These are phyloP conservation scores for Drosophila tripunctata DNA, from an alignment of 2,888 invertebrate genomes.

Conservation along the genomic window DNA sequence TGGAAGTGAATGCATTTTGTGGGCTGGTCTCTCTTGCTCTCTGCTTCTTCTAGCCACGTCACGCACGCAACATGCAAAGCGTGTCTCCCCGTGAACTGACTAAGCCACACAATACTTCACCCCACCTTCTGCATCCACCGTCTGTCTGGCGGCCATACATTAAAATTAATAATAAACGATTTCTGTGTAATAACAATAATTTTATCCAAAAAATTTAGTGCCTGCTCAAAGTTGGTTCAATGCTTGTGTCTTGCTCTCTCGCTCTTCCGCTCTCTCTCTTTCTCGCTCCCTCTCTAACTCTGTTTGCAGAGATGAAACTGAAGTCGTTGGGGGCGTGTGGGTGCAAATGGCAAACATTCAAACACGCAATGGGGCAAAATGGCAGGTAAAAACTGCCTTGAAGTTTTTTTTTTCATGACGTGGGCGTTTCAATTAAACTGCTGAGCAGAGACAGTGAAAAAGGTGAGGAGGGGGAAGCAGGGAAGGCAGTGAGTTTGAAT, in stretches of 20 bases:
- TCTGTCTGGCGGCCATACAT: conserved; percentile 64
- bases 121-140: conserved; percentile 15
- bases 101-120: not conserved
- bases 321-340: conserved; percentile 61
- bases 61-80: conserved; percentile 69
- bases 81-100: not conserved
- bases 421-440: conserved; percentile 77
- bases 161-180: conserved; percentile 84
- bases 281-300: conserved; percentile 6
- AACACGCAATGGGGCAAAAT: conserved; percentile 67
- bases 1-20: conserved; percentile 58
- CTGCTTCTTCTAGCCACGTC: conserved; percentile 46
- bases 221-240: conserved; percentile 42
- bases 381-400: conserved; percentile 60
- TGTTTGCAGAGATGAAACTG: conserved; percentile 36
- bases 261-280: not conserved
- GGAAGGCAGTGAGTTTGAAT: conserved; percentile 10
- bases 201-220: conserved; percentile 72
- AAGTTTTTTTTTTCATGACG: conserved; percentile 75
- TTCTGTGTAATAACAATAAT: conserved; percentile 81
- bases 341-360: conserved; percentile 76
- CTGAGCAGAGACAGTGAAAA: conserved; percentile 25
- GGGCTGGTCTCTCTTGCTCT: conserved; percentile 26
- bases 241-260: conserved; percentile 22
- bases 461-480: not conserved